Evolutionary conservation across 2,113 vertebrate species (phyloP).

Genomic region (Chaetodon trifascialis): DNA sequence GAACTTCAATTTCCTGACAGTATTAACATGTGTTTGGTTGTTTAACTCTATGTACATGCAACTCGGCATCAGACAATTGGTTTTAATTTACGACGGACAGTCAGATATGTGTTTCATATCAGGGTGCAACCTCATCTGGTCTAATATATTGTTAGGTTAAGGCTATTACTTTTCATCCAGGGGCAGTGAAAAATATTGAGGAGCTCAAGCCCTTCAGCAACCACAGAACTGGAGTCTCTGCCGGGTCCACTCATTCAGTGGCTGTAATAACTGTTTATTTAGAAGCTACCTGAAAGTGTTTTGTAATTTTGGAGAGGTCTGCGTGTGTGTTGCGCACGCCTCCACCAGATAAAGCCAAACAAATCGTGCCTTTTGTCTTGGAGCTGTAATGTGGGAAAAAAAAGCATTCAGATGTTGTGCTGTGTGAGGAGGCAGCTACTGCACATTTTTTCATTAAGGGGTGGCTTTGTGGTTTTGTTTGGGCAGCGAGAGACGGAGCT

Average conservation of each 20-base stretch:
- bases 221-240: background rate
- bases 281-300: background rate
- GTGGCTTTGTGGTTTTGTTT: background rate
- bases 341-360: background rate
- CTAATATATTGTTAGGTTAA: background rate
- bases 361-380: background rate
- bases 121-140: background rate
- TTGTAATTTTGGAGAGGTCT: background rate
- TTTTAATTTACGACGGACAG: background rate
- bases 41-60: background rate
- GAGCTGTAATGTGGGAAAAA: background rate
- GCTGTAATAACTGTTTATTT: constrained; percentile 4
- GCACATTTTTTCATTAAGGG: background rate
- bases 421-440: background rate
- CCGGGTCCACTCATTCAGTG: background rate
- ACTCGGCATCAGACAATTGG: background rate
- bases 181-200: background rate
- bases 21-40: background rate
- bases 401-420: background rate
- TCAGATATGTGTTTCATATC: background rate
- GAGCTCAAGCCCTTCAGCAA: background rate
- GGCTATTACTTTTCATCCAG: background rate
- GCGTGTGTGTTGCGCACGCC: background rate
- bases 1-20: background rate
- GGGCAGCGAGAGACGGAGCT: background rate